phyloP scores from a whole-genome alignment of 2,797 vertebrate genomes.

The Gymnopithys bicolor region DNA sequence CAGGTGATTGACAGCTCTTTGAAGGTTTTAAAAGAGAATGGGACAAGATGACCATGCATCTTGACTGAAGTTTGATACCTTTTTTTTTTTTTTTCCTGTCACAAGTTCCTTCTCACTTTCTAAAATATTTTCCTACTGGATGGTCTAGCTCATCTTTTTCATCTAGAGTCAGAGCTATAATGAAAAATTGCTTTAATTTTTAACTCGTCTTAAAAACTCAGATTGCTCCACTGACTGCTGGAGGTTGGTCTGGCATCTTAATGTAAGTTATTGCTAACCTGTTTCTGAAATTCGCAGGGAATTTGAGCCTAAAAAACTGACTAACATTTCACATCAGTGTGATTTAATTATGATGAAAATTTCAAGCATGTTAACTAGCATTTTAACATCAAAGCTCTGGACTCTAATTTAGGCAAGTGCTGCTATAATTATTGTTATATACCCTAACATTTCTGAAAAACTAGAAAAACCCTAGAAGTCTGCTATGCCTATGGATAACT shows the following conservation, averaged over 20 bases:
- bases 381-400: background rate
- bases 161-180: background rate
- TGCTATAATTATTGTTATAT: background rate
- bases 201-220: background rate
- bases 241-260: background rate
- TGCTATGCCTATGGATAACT: background rate
- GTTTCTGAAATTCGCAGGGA: background rate
- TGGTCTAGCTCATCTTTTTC: background rate
- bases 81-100: background rate
- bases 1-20: background rate
- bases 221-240: background rate
- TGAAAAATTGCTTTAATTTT: background rate
- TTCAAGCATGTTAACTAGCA: background rate
- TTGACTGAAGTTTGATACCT: background rate
- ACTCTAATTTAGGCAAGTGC: background rate
- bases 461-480: background rate
- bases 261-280: background rate
- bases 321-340: accelerated
- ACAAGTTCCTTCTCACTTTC: background rate
- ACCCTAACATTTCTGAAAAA: background rate
- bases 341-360: background rate
- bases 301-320: background rate
- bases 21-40: background rate
- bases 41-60: background rate
- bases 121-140: background rate